Conservation (phyloP, 2,113 vertebrate species). For the Bubo blakistoni region DNA sequence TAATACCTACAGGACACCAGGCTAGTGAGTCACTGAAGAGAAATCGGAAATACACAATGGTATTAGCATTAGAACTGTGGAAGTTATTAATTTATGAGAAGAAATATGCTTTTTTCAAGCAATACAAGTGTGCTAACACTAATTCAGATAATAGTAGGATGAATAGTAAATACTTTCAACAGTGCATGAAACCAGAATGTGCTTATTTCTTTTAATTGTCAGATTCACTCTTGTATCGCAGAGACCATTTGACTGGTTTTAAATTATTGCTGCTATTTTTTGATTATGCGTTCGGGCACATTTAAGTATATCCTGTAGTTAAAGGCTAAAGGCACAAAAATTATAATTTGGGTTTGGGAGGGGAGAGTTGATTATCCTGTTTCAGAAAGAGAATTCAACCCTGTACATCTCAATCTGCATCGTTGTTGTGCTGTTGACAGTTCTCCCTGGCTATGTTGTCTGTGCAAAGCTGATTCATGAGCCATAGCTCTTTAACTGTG, state of each 20-base stretch:
- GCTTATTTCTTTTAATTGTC: not conserved
- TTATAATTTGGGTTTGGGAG: not conserved
- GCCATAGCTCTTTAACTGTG: not conserved
- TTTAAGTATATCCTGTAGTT: not conserved
- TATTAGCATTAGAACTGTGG: not conserved
- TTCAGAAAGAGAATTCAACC: not conserved
- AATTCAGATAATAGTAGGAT: not conserved
- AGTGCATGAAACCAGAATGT: not conserved
- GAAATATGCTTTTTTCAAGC: not conserved
- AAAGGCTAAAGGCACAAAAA: not conserved
- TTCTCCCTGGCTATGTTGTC: not conserved
- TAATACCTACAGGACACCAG: not conserved
- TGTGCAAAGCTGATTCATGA: not conserved
- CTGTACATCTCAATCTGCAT: not conserved
- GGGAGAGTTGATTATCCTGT: not conserved
- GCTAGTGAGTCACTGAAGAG: not conserved
- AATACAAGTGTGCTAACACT: not conserved
- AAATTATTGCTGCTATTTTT: not conserved
- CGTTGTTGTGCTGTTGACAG: not conserved
- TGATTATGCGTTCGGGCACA: not conserved
- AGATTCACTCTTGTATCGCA: not conserved
- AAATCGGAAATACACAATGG: not conserved
- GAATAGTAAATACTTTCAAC: not conserved
- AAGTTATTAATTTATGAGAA: not conserved
- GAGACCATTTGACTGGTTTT: not conserved